Evolutionary conservation across 2,888 invertebrate species (phyloP).

Genomic region (Cataglyphis rosenhaueri): DNA sequence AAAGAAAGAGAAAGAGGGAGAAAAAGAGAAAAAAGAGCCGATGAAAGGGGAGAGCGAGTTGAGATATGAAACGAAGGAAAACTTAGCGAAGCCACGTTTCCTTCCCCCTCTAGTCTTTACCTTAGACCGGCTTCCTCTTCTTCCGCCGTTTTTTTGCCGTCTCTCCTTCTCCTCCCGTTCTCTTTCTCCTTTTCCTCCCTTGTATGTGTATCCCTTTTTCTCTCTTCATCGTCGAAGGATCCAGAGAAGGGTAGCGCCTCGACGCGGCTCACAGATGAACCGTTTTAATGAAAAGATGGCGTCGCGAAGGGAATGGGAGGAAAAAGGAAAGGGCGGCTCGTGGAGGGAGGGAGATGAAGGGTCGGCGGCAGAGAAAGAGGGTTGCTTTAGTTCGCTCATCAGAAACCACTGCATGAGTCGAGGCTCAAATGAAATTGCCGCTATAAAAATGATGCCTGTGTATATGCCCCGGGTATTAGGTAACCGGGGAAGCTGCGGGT

Average conservation of each 20-base stretch:
- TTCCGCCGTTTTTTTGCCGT: constrained; percentile 57
- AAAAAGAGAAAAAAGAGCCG: constrained; percentile 36
- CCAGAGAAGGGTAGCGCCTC: constrained; percentile 75
- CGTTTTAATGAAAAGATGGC: constrained; percentile 85
- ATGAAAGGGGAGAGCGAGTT: constrained; percentile 58
- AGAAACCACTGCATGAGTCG: constrained; percentile 84
- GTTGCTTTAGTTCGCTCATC: constrained; percentile 79
- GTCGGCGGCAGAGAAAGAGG: constrained; percentile 38
- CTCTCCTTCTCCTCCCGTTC: background rate
- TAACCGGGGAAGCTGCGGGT: constrained; percentile 66
- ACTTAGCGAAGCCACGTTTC: constrained; percentile 68
- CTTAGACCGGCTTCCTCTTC: constrained; percentile 65
- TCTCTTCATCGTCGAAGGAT: constrained; percentile 51
- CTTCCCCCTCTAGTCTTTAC: constrained; percentile 47
- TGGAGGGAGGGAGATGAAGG: constrained; percentile 24
- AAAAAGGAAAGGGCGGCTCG: constrained; percentile 43
- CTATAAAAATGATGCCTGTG: constrained; percentile 84
- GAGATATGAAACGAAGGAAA: constrained; percentile 74
- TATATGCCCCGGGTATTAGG: constrained; percentile 82
- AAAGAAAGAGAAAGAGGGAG: background rate
- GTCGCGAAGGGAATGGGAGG: constrained; percentile 58
- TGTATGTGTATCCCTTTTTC: constrained; percentile 15
- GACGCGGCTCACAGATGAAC: constrained; percentile 79
- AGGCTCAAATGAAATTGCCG: constrained; percentile 84
- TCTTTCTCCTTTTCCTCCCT: constrained; percentile 23